Base-by-base conservation (phyloP, 2,888 invertebrate species). In the Noctua pronuba region DNA sequence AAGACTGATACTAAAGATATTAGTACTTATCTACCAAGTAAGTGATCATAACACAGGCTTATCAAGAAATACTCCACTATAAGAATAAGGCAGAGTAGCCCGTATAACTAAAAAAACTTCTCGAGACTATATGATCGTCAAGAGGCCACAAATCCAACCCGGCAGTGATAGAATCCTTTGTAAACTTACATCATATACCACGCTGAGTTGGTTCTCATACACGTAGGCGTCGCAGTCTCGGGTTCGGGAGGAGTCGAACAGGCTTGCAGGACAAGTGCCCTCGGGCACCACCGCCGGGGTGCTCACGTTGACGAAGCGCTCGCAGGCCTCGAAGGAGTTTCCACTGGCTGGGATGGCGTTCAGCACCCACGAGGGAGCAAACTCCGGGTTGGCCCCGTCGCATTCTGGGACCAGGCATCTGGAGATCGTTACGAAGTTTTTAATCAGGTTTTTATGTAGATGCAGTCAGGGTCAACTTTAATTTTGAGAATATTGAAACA, bases 121-220 rank as follows among this genome's bases (percentile, higher is more conserved):
- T 24, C 49, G 49, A 52, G 49, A 21, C 49, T 2, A 10, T 3
- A 49, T 52, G 49, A 52, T 52, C 49, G n/a, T n/a, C n/a, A 55
- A 55, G 55, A n/a, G 5, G 55, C n/a, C 31, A 18, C 31, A 60
- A 31, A 3, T 60, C 31, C 8, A 31, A 21, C 31, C 21, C 60
- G 10, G 21, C 28, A 60, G 21, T 31, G 31, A 31, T 10, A 60
- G 58, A 60, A 60, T 21, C 4, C 24, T n/a, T 8, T 65, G 8
- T 41, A 41, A 1, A 93, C 96, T 94, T 79, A 96, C 96, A 84
- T 96, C 96, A 73, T 96, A 95, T 1, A 96, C 96, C 2, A 96
- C 95, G 69, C 93, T 95, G 58, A 94, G 88, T 7, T 91, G 91
- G 74, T 96, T 92, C 86, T 95, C 91, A 73, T 96, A 96, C 6